Evolutionary conservation across 2,113 vertebrate genomes (phyloP).

Genomic region (Casuarius casuarius): DNA sequence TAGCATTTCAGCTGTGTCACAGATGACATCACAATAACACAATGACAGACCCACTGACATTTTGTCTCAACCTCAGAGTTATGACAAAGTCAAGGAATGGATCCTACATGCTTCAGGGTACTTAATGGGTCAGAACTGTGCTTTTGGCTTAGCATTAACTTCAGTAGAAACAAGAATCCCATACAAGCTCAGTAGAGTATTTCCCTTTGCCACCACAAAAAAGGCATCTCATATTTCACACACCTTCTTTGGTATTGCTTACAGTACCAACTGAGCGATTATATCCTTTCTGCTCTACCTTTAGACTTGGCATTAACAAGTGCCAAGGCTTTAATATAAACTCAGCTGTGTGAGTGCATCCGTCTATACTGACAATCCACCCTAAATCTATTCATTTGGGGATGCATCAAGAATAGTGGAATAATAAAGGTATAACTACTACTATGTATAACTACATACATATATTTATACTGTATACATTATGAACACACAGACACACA

Average conservation of each 20-base stretch:
- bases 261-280: background rate
- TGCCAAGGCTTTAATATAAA: background rate
- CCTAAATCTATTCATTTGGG: background rate
- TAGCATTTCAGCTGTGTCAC: background rate
- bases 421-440: background rate
- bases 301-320: background rate
- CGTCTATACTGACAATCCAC: background rate
- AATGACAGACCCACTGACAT: slow-evolving; percentile 34
- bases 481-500: too few relatives aligned
- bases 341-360: background rate
- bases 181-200: slow-evolving; percentile 26
- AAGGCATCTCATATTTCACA: background rate
- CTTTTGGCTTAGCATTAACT: slow-evolving; percentile 21
- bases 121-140: background rate
- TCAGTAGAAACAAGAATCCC: background rate
- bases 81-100: background rate
- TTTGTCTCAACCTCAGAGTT: slow-evolving; percentile 54
- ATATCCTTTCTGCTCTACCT: background rate
- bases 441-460: too few relatives aligned
- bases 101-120: background rate
- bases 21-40: slow-evolving; percentile 52
- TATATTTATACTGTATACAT: background rate
- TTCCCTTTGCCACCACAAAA: background rate
- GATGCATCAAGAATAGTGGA: background rate
- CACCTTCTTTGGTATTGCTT: background rate